Evolutionary conservation across 2,888 invertebrate genomes (phyloP).

Genomic region (Tricholauxania praeusta): DNA sequence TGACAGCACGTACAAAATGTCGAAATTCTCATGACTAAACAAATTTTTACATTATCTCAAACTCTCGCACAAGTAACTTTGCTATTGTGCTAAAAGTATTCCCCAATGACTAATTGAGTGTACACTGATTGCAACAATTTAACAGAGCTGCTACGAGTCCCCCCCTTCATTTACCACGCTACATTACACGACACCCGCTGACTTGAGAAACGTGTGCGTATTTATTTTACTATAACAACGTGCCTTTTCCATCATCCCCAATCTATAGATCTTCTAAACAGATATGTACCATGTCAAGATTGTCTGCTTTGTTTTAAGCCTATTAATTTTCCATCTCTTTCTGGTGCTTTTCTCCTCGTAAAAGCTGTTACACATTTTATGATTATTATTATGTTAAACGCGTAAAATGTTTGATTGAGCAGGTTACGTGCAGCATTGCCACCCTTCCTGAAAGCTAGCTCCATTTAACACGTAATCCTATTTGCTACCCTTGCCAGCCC

Average conservation of each 20-base stretch:
- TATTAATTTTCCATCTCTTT: conserved; percentile 46
- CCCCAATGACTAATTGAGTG: conserved; percentile 21
- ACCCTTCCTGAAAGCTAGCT: background rate
- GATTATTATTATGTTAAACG: conserved; percentile 38
- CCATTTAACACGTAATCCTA: conserved; percentile 45
- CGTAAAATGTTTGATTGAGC: conserved; percentile 41
- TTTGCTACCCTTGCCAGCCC: conserved; percentile 20
- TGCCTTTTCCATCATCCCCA: conserved; percentile 8
- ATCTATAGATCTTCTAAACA: conserved; percentile 47
- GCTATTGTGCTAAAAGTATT: background rate
- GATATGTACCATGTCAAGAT: no score
- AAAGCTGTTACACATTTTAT: conserved; percentile 27
- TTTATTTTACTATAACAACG: conserved; percentile 33
- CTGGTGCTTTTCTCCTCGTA: background rate
- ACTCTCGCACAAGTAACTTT: no score
- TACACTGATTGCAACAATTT: conserved; percentile 30
- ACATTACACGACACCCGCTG: background rate
- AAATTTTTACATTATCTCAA: background rate
- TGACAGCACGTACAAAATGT: background rate
- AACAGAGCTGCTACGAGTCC: background rate
- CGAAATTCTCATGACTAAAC: conserved; percentile 1
- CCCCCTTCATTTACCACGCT: conserved; percentile 35
- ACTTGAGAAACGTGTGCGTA: conserved; percentile 29
- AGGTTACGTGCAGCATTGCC: conserved; percentile 1
- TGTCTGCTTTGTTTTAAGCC: conserved; percentile 44